Evolutionary conservation across 2,113 vertebrate genomes (phyloP).

Genomic region (Anser cygnoides): DNA sequence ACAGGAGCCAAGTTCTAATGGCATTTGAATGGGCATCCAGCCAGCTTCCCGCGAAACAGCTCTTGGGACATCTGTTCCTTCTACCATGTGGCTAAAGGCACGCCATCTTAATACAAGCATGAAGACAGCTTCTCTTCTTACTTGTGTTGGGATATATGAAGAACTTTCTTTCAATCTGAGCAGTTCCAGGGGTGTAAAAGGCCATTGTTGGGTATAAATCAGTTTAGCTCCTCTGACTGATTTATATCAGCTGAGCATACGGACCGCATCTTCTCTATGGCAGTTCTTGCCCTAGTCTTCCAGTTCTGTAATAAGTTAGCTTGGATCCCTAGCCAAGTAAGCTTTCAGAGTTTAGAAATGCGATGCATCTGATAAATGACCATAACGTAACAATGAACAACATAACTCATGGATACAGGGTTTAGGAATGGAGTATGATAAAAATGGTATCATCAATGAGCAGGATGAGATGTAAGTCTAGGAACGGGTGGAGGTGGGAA

Average conservation of each 20-base stretch:
- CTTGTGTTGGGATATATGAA: not conserved
- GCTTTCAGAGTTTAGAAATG: not conserved
- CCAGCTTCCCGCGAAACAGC: constrained; percentile 13
- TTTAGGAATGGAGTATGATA: not conserved
- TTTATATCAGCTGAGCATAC: not conserved
- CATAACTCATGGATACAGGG: fast-evolving
- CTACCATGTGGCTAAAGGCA: not conserved
- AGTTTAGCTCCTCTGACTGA: not conserved
- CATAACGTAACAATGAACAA: not conserved
- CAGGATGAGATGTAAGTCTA: not conserved
- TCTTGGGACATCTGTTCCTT: constrained; percentile 58
- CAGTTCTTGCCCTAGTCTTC: not conserved
- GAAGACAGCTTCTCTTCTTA: not conserved
- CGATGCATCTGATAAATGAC: not conserved
- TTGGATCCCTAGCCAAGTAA: not conserved
- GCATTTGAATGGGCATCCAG: constrained; percentile 24
- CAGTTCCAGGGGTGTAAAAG: not conserved
- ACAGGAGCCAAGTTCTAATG: constrained; percentile 51
- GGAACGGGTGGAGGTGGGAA: not conserved
- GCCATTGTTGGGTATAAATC: not conserved
- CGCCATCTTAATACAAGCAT: not conserved
- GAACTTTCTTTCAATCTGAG: not conserved
- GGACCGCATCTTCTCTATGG: not conserved
- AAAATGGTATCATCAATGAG: not conserved
- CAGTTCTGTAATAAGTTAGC: not conserved